These are phyloP conservation scores for Atherinosoma microstoma DNA, from an alignment of 2,797 vertebrate genomes.

Conservation along the genomic window DNA sequence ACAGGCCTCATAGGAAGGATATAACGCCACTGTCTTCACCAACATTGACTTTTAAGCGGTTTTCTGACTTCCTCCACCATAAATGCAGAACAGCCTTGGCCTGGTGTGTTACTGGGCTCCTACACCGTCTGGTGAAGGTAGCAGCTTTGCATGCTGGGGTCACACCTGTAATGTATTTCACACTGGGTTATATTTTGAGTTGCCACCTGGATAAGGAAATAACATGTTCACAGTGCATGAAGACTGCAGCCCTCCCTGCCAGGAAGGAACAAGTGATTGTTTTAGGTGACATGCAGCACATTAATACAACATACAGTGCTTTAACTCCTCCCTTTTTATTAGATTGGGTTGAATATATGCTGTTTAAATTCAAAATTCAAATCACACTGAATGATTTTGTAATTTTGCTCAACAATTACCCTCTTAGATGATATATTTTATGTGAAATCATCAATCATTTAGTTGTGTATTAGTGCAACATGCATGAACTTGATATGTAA, in stretches of 20 bases:
- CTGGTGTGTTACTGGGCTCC: constrained; percentile 70
- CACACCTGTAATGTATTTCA: constrained; percentile 81
- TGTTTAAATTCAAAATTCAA: neutral
- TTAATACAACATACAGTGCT: constrained; percentile 18
- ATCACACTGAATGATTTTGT: constrained; percentile 4
- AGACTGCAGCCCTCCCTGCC: constrained; percentile 64
- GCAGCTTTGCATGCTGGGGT: constrained; percentile 78
- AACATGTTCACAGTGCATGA: constrained; percentile 75
- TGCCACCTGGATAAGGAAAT: constrained; percentile 83
- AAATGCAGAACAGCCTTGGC: constrained; percentile 44
- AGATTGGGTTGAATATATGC: neutral
- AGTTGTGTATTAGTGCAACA: neutral
- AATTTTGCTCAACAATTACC: neutral
- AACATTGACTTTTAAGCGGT: neutral
- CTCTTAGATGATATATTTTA: neutral
- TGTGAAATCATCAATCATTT: neutral
- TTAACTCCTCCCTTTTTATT: neutral
- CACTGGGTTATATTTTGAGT: constrained; percentile 77
- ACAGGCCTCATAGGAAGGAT: neutral
- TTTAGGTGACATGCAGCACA: constrained; percentile 44
- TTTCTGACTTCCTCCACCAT: constrained; percentile 30
- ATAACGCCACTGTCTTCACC: neutral
- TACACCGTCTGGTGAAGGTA: constrained; percentile 70
- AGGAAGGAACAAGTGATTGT: constrained; percentile 76
- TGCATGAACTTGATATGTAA: constrained; percentile 17